Percentiles rank a stretch among this genome's conserved stretches.
Evolutionary conservation across 2,113 vertebrate genomes (phyloP).

Genomic region (Amazona guildingii): DNA sequence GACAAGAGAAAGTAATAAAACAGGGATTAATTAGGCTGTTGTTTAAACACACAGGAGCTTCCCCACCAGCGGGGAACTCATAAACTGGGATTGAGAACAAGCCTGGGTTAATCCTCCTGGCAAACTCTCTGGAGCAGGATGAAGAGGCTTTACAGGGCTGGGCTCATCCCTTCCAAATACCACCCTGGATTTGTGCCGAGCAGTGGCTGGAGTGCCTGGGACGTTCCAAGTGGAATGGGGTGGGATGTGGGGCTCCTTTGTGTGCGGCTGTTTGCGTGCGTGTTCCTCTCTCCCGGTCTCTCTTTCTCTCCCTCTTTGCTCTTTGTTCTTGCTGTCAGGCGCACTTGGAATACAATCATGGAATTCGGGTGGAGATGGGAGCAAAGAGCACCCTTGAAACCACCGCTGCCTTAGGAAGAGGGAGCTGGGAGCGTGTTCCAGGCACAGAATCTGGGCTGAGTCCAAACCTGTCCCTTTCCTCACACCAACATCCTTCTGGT

Average conservation of each 20-base stretch:
- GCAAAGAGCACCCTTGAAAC: background rate
- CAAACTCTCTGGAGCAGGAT: conserved; percentile 42
- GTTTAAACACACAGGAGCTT: conserved; percentile 84
- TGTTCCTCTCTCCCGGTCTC: background rate
- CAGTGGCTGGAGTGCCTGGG: background rate
- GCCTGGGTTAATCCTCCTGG: conserved; percentile 89
- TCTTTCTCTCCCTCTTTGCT: no score
- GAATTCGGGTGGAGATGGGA: background rate
- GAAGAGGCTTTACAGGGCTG: conserved; percentile 40
- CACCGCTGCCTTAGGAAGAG: background rate
- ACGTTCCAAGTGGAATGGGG: background rate
- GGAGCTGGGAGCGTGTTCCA: background rate
- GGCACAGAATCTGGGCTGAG: background rate
- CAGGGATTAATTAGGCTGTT: conserved; percentile 92
- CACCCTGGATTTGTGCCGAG: conserved; percentile 25
- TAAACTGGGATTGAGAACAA: conserved; percentile 88
- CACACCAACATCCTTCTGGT: background rate
- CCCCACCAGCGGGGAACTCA: conserved; percentile 89
- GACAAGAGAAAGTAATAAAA: conserved; percentile 90
- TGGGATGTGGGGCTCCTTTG: background rate
- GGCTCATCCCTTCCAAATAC: conserved; percentile 46
- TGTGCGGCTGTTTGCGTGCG: background rate
- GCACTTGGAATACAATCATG: background rate
- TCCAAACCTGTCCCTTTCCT: background rate
- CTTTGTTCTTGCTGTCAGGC: background rate